A percentile compares a stretch with the other conserved stretches of the same genome.
These are phyloP conservation scores for Trichacis sp. DNA, from an alignment of 2,888 invertebrate genomes.

Conservation along the genomic window DNA sequence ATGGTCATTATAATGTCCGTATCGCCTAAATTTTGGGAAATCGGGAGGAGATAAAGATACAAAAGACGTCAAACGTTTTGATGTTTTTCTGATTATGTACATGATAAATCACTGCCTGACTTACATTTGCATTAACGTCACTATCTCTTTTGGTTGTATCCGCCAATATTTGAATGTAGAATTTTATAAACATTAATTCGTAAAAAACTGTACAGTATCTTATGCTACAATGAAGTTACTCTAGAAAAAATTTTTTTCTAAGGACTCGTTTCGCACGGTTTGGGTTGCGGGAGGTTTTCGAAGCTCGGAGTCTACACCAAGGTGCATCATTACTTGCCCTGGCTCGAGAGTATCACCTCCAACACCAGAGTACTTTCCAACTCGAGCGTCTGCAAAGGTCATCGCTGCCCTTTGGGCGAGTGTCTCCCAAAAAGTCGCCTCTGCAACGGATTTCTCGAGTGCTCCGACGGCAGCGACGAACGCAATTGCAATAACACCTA, in stretches of 20 bases:
- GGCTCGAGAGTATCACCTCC: slow-evolving; percentile 76
- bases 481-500: slow-evolving; percentile 71
- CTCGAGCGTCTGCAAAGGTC: slow-evolving; percentile 73
- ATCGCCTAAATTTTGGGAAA: too few relatives aligned
- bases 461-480: slow-evolving; percentile 82
- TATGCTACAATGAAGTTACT: too few relatives aligned
- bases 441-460: slow-evolving; percentile 84
- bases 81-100: too few relatives aligned
- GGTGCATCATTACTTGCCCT: slow-evolving; percentile 77
- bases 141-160: too few relatives aligned
- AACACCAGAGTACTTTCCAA: slow-evolving; percentile 49
- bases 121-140: too few relatives aligned
- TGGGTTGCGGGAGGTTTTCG: slow-evolving; percentile 83
- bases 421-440: slow-evolving; percentile 79
- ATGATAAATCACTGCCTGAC: too few relatives aligned
- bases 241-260: background rate
- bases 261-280: slow-evolving; percentile 85
- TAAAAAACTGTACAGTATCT: too few relatives aligned
- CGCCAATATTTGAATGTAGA: too few relatives aligned
- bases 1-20: too few relatives aligned
- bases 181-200: too few relatives aligned
- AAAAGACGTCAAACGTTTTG: too few relatives aligned
- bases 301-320: slow-evolving; percentile 86
- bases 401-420: slow-evolving; percentile 82
- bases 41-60: too few relatives aligned